Percentiles rank a stretch among this genome's conserved stretches.
These are phyloP conservation scores for Anoncus sp. DNA, from an alignment of 2,888 invertebrate genomes.

Conservation along the genomic window DNA sequence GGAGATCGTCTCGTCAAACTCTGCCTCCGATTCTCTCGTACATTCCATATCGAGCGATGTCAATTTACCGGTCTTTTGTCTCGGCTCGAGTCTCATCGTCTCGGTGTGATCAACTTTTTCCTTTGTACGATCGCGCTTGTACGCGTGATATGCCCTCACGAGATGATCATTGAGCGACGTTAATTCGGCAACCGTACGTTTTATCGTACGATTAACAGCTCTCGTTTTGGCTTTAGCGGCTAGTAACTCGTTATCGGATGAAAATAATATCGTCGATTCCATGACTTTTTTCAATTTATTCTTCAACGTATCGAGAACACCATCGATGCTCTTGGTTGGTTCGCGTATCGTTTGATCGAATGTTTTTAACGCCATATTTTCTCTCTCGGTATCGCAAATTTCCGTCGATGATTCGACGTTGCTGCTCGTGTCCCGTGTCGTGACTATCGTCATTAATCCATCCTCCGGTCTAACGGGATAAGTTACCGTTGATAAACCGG, in stretches of 20 bases:
- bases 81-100: slow-evolving; percentile 14
- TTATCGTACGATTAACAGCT: slow-evolving; percentile 70
- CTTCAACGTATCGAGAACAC: slow-evolving; percentile 68
- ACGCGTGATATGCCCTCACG: slow-evolving; percentile 60
- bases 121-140: slow-evolving; percentile 51
- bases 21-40: slow-evolving; percentile 75
- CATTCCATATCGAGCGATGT: slow-evolving; percentile 77
- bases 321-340: slow-evolving; percentile 74
- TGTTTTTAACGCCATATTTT: slow-evolving; percentile 2
- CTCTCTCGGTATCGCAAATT: background rate
- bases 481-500: slow-evolving; percentile 30
- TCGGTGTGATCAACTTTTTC: slow-evolving; percentile 7
- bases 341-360: slow-evolving; percentile 68
- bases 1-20: slow-evolving; percentile 64
- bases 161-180: slow-evolving; percentile 75
- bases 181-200: slow-evolving; percentile 71
- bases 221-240: slow-evolving; percentile 67
- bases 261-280: slow-evolving; percentile 15
- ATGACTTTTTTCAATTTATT: slow-evolving; percentile 62
- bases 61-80: slow-evolving; percentile 46
- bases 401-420: slow-evolving; percentile 28
- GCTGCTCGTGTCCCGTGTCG: slow-evolving; percentile 26
- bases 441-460: slow-evolving; percentile 39
- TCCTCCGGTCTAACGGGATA: slow-evolving; percentile 51
- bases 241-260: slow-evolving; percentile 50